Base-by-base conservation (phyloP, 1,140 invertebrate species). In the Proales similis region DNA sequence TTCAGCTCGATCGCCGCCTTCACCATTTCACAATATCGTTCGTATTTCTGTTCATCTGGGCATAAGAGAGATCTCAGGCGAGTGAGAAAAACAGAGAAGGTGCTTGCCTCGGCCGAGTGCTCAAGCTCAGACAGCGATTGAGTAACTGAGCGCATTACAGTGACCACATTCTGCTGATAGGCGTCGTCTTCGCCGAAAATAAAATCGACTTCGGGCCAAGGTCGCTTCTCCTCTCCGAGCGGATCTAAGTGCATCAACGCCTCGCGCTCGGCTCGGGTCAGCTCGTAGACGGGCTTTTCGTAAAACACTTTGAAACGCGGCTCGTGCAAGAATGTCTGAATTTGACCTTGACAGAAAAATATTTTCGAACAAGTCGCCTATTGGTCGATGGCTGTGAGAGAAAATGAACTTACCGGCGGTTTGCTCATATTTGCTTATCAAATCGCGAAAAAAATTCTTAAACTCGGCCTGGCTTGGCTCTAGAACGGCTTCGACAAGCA, bases 11-110 rank as follows among this genome's bases (percentile, higher is more conserved):
- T 64, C 14, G 68, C 67, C 38, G 71, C 68, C 38, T 74, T 70
- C 20, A 76, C 74, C 74, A 76, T 76, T 19, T 66, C 45, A 67
- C 73, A 74, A 49, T 71, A 76, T 53, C 69, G 66, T 22, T 70
- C 66, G 68, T 71, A 76, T 29, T 70, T 68, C 72, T 74, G 63
- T 9, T 32, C 2, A 48, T 17, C 26, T 22, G 24, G 3, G 12
- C 17, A 2, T 7, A 27, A 45, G 4, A 22, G 47, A 24, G 47
- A 20, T 5, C 20, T 14, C 5, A 9, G n/a, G 14, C 4, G 14
- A 19, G 19, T 11, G 39, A 53, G 12, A 20, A 5, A 42, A 22
- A 17, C 3, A 12, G 17, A 48, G 39, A 4, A 27, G 2, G 17
- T 43, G 17, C n/a, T 9, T 26, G 29, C 19, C 51, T 45, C 19